phyloP scores from a whole-genome alignment of 2,113 vertebrate genomes.

The Datnioides undecimradiatus region DNA sequence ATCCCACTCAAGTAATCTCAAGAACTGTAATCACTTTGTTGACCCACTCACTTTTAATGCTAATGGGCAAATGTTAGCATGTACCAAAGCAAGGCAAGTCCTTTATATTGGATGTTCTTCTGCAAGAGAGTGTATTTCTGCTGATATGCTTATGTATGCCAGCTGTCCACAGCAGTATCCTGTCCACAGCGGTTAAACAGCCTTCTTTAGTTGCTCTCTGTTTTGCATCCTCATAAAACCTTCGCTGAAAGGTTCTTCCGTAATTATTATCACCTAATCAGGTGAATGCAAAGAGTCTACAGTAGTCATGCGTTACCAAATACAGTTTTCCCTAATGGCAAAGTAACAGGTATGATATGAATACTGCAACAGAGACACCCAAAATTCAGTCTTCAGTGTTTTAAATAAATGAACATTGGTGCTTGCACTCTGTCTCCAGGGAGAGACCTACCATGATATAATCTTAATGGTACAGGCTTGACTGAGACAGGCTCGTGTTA shows the following conservation, averaged over 20 bases:
- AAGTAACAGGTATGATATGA: not conserved
- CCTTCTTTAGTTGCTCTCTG: not conserved
- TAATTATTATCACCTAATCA: slow-evolving; percentile 30
- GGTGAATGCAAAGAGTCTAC: slow-evolving; percentile 29
- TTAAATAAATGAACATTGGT: not conserved
- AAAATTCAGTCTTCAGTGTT: not conserved
- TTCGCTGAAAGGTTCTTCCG: not conserved
- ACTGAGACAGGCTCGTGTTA: not conserved
- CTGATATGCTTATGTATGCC: slow-evolving; percentile 8
- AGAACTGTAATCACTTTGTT: not conserved
- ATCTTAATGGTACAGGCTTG: not conserved
- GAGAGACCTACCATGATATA: slow-evolving; percentile 2
- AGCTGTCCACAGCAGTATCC: not conserved
- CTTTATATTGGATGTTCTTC: no score
- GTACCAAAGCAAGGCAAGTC: not conserved
- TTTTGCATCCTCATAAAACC: slow-evolving; percentile 72
- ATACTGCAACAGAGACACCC: not conserved
- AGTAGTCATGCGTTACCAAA: not conserved
- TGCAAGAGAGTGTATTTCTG: not conserved
- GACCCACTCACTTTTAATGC: not conserved
- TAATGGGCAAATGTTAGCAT: not conserved
- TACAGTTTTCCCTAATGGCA: not conserved
- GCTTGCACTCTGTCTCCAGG: not conserved
- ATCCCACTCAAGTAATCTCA: not conserved
- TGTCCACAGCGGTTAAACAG: slow-evolving; percentile 19